phyloP scores from a whole-genome alignment of 2,797 vertebrate species.

The Pseudocheirus occidentalis region DNA sequence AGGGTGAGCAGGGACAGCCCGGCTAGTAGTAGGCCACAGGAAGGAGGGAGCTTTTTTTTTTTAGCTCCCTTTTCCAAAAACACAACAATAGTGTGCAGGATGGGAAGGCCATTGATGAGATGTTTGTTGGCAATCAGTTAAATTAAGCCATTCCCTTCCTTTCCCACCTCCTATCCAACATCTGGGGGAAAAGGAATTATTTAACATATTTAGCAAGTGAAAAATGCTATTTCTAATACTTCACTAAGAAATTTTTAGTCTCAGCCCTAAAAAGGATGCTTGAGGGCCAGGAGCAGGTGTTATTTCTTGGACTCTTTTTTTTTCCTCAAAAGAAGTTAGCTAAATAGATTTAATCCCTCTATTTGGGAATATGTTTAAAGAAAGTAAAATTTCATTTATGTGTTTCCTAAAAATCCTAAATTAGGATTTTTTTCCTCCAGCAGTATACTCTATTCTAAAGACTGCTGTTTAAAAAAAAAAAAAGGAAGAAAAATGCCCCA shows the following conservation, averaged over 20 bases:
- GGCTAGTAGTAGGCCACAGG: background rate
- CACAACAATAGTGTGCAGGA: background rate
- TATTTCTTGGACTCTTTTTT: conserved; percentile 7
- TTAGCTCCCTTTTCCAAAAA: background rate
- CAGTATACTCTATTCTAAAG: conserved; percentile 22
- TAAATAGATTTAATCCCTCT: conserved; percentile 38
- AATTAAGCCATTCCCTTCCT: background rate
- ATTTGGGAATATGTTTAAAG: conserved; percentile 34
- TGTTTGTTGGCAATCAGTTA: background rate
- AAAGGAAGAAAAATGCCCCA: background rate
- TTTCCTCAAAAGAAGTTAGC: background rate
- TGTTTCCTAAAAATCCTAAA: background rate
- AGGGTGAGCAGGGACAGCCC: background rate
- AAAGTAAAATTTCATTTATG: conserved; percentile 1
- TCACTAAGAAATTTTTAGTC: background rate
- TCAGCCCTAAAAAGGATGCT: background rate
- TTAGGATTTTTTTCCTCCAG: conserved; percentile 35
- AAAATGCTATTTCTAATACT: conserved; percentile 12
- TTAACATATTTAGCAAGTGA: conserved; percentile 24
- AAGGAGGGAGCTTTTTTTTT: background rate
- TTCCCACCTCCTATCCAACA: background rate
- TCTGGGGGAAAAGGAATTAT: background rate
- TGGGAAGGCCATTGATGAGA: background rate
- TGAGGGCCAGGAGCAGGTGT: background rate
- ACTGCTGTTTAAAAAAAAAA: conserved; percentile 9